These are phyloP conservation scores for Cotesia vestalis DNA, from an alignment of 1,140 invertebrate genomes.

Conservation along the genomic window DNA sequence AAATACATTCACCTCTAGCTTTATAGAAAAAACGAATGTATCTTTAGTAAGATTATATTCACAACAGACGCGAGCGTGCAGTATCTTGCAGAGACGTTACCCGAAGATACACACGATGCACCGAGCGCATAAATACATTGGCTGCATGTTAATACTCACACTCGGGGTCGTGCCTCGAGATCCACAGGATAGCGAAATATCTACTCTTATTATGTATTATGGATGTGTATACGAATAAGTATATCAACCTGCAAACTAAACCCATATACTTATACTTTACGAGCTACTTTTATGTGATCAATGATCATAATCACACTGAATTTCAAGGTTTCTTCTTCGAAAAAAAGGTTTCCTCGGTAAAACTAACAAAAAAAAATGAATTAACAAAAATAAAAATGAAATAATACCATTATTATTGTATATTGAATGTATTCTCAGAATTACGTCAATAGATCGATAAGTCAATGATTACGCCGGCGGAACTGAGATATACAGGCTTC, in stretches of 20 bases:
- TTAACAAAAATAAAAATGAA: not conserved
- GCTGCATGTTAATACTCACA: conserved; percentile 53
- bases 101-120: conserved; percentile 29
- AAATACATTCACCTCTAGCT: too few species aligned
- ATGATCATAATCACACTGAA: too few species aligned
- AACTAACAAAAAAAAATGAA: not conserved
- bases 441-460: conserved; percentile 18
- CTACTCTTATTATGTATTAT: conserved; percentile 26
- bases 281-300: too few species aligned
- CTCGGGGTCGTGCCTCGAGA: conserved; percentile 48
- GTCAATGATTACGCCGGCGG: conserved; percentile 19
- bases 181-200: conserved; percentile 54
- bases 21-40: too few species aligned
- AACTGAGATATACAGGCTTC: conserved; percentile 2
- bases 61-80: conserved; percentile 36
- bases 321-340: too few species aligned
- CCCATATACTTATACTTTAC: too few species aligned
- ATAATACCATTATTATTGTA: not conserved
- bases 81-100: conserved; percentile 38
- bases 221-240: not conserved
- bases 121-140: conserved; percentile 50
- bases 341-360: too few species aligned
- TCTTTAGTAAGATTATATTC: not conserved
- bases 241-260: too few species aligned
- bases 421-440: conserved; percentile 3